Evolutionary conservation across 2,113 vertebrate genomes (phyloP), one percentile per base, ranked within the genome.

Genomic region (Ochotona curzoniae): DNA sequence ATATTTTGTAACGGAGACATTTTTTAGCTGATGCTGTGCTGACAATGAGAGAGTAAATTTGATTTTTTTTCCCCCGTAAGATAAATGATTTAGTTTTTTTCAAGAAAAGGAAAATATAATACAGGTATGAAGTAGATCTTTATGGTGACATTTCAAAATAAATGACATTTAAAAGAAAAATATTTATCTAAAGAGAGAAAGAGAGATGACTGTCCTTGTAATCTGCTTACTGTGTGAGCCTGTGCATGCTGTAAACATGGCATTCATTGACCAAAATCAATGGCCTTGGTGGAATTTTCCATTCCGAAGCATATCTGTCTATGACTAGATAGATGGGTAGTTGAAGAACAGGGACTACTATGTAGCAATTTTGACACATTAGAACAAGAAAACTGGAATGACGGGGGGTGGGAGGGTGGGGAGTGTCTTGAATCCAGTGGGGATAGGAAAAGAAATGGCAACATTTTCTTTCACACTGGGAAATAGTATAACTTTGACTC

Each of bases 401-500:
- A 44, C 4, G 38, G 38, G 38, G 38, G n/a, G n/a, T n/a, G n/a
- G n/a, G n/a, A n/a, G n/a, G n/a, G n/a, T n/a, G n/a, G n/a, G 9
- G 10, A 11, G 54, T 64, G 75, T 69, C 35, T 30, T 30, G 8
- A 86, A 83, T 74, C 57, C 30, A 70, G 17, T 73, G 49, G 60
- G 20, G 70, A 76, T 90, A 85, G 63, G 17, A 70, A 17, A 86
- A 47, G 76, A 30, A 83, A 26, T 1, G 15, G 74, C 49, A 93
- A 60, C 51, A 69, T 66, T 76, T 89, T 70, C 47, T 30, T 87
- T 5, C 81, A 26, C 57, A 13, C 38, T 21, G 35, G 51, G 90
- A 95, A 96, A 91, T 81, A 44, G 18, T 67, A 69, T 96, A 95
- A 97, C 96, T 91, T 97, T 96, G 91, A 18, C 61, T 96, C 87